Base-by-base conservation (phyloP, 2,797 vertebrate species). In the Cebuella pygmaea region DNA sequence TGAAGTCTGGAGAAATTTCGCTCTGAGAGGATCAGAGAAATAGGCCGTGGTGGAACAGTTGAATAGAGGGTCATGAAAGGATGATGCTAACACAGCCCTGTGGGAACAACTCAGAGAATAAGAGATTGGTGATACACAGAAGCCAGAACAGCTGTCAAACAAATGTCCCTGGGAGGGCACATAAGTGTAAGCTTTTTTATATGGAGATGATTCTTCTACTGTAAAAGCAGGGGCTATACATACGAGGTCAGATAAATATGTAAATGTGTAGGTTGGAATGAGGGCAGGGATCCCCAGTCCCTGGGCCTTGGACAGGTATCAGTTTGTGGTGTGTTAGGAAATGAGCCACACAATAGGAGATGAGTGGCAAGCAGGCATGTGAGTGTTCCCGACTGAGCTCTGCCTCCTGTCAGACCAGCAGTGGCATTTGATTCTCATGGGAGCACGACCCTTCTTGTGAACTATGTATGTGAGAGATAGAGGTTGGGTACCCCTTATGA, bases 1-100 rank as follows among this genome's bases (percentile, higher is more conserved):
- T 81, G 46, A 90, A 30, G 59, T 93, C 92, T 48, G 59, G 91
- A 86, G 81, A 96, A 93, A 88, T 33, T 89, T 67, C 50, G 1
- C 46, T 81, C 61, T 92, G n/a, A 88, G 78, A n/a, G 26, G 80
- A 95, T 89, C 20, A 78, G 78, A 94, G 64, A 92, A 95, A 83
- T 61, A 36, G 81, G 46, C n/a, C 74, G 33, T 13, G 33, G 10
- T 30, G 90, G 55, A 88, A 87, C 4, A 46, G 39, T 41, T 70
- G 52, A 88, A 81, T 46, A 30, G 61, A 84, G 33, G 70, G 2
- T 33, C 61, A 14, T 88, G 50, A 46, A 48, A 83, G 33, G 46
- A 26, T 46, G 74, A 88, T 67, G n/a, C 64, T 78, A 74, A 67
- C n/a, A 50, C 10, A 67, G 26, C 14, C 46, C 11, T 36, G 6